Conservation (phyloP, 2,888 invertebrate species). For the Drosophila maculinotata region DNA sequence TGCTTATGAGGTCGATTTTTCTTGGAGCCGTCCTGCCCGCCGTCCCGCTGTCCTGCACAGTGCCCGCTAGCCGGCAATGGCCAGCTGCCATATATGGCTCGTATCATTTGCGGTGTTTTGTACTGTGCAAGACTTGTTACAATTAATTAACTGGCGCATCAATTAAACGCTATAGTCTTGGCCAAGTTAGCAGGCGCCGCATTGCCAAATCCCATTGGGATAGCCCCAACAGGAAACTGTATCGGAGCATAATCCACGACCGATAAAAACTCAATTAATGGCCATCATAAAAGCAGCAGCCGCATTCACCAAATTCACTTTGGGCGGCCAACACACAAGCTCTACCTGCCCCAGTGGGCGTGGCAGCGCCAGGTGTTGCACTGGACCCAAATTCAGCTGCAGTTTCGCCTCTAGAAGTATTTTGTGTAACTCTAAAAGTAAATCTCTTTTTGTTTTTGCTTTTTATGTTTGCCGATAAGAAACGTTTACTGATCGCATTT, state of each 20-base stretch:
- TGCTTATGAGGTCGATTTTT: slow-evolving; percentile 71
- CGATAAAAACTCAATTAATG: slow-evolving; percentile 77
- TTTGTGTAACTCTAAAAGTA: too few species aligned
- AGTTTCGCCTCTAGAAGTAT: not conserved
- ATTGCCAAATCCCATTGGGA: slow-evolving; percentile 51
- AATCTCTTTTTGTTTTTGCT: too few species aligned
- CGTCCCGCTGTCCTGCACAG: not conserved
- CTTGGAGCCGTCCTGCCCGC: slow-evolving; percentile 5
- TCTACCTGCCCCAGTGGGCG: not conserved
- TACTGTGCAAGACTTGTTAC: slow-evolving; percentile 66
- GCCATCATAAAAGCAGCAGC: slow-evolving; percentile 42
- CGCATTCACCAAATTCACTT: slow-evolving; percentile 34
- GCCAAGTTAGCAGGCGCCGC: slow-evolving; percentile 50
- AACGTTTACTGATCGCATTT: too few species aligned
- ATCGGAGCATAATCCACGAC: slow-evolving; percentile 61
- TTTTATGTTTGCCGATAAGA: too few species aligned
- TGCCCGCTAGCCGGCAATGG: too few species aligned
- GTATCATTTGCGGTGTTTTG: slow-evolving; percentile 65
- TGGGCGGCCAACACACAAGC: too few species aligned
- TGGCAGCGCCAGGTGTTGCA: slow-evolving; percentile 21
- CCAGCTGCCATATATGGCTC: slow-evolving; percentile 63
- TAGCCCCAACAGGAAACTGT: slow-evolving; percentile 38
- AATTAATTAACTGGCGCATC: slow-evolving; percentile 77
- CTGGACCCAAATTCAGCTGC: slow-evolving; percentile 9
- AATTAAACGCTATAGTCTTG: slow-evolving; percentile 63